Base-by-base conservation (phyloP, 2,888 invertebrate species). In the Drosophila fulvimacula region DNA sequence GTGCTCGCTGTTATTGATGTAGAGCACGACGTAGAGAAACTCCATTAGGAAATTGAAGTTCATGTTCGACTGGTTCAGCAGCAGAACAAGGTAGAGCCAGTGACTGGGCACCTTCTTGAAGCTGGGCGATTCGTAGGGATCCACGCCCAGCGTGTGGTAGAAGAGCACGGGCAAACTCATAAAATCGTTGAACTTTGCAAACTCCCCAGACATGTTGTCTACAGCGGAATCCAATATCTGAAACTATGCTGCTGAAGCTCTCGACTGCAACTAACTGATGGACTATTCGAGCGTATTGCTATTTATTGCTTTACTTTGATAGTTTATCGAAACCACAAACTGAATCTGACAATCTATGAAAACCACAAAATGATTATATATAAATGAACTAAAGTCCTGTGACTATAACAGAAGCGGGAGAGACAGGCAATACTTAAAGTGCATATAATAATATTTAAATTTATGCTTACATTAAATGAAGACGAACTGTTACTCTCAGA, bases 91-190 rank as follows among this genome's bases (percentile, higher is more conserved):
- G 34, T 53, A 57, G 0, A 77, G 61, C 78, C 64, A 62, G 3
- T 73, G 69, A 41, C 44, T 62, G 7, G 55, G 34, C 13, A 41
- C 5, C 9, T 39, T 5, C 36, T 48, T 42, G 15, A 58, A 53
- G 5, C 13, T 60, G 0, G 34, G 46, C n/a, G 63, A 69, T 15
- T 63, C 55, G 27, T 66, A 79, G 1, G 68, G 70, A 42, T 76
- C 55, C 36, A 79, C 65, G 15, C 79, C 79, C 44, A 79, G 36
- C 1, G 68, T 68, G 30, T 59, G 65, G 19, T 70, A 79, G 15
- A 79, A 76, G 24, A 76, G 57, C 13, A 76, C 19, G 0, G 79
- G 73, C 42, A 79, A n/a, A 59, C 70, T 76, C 73, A 79, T 66
- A 48, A 79, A 79, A 48, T 79, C 79, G 44, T 73, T 42, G 17